These are phyloP conservation scores for Ormyrus nitidulus DNA, from an alignment of 2,888 invertebrate genomes.

Conservation along the genomic window DNA sequence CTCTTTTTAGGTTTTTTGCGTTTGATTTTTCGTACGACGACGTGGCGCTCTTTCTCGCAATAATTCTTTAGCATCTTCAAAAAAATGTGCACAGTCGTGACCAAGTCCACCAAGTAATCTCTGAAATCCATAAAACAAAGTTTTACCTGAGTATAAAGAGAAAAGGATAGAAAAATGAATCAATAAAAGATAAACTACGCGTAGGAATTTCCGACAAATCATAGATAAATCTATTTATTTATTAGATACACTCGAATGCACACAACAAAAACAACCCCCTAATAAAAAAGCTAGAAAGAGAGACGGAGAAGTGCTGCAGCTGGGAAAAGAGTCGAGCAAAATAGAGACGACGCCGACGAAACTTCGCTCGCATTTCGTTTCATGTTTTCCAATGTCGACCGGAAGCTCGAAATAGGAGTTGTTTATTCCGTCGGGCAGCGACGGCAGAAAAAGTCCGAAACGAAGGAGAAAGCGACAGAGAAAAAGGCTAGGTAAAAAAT, in stretches of 20 bases:
- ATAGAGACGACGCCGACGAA: constrained; percentile 23
- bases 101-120: constrained; percentile 88
- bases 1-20: constrained; percentile 66
- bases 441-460: constrained; percentile 35
- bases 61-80: constrained; percentile 89
- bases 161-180: constrained; percentile 7
- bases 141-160: not conserved
- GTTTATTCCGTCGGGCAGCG: constrained; percentile 66
- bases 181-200: constrained; percentile 40
- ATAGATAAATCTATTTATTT: constrained; percentile 53
- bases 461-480: constrained; percentile 55
- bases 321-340: constrained; percentile 3
- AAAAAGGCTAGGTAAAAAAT: constrained; percentile 24
- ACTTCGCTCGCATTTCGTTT: constrained; percentile 47
- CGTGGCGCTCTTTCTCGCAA: constrained; percentile 71
- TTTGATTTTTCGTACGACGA: constrained; percentile 85
- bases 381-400: constrained; percentile 64
- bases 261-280: constrained; percentile 23
- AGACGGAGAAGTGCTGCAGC: constrained; percentile 35
- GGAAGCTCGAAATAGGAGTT: constrained; percentile 68
- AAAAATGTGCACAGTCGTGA: constrained; percentile 93
- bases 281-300: constrained; percentile 15
- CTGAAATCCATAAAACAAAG: constrained; percentile 73
- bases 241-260: constrained; percentile 34
- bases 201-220: constrained; percentile 21